These are phyloP conservation scores for Argya squamiceps DNA, from an alignment of 2,797 vertebrate genomes.

Conservation along the genomic window DNA sequence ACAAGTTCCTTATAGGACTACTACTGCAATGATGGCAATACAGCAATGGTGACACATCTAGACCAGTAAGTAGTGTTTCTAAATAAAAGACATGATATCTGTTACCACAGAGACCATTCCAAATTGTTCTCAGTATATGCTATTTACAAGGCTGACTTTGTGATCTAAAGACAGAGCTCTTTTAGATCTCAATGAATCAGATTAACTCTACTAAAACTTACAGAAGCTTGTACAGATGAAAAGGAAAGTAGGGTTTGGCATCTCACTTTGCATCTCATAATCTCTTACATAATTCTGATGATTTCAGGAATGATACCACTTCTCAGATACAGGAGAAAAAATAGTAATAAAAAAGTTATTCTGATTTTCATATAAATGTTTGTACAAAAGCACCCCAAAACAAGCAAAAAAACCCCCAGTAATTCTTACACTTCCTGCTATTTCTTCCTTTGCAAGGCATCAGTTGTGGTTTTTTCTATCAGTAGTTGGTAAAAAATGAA, in stretches of 20 bases:
- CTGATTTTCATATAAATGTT: neutral
- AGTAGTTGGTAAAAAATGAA: neutral
- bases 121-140: neutral
- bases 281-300: neutral
- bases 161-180: neutral
- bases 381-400: rapidly evolving
- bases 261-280: neutral
- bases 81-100: neutral
- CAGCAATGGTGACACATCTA: neutral
- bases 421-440: neutral
- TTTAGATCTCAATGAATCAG: neutral
- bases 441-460: neutral
- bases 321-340: neutral
- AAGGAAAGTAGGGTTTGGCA: neutral
- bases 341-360: neutral
- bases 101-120: neutral
- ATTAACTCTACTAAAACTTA: neutral
- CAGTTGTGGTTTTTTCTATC: neutral
- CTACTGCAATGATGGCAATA: neutral
- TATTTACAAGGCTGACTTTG: neutral
- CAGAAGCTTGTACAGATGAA: neutral
- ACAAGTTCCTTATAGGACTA: neutral
- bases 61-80: neutral
- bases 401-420: rapidly evolving
- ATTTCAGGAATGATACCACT: neutral